phyloP scores from a whole-genome alignment of 2,113 vertebrate genomes.

The Sigmodon hispidus region DNA sequence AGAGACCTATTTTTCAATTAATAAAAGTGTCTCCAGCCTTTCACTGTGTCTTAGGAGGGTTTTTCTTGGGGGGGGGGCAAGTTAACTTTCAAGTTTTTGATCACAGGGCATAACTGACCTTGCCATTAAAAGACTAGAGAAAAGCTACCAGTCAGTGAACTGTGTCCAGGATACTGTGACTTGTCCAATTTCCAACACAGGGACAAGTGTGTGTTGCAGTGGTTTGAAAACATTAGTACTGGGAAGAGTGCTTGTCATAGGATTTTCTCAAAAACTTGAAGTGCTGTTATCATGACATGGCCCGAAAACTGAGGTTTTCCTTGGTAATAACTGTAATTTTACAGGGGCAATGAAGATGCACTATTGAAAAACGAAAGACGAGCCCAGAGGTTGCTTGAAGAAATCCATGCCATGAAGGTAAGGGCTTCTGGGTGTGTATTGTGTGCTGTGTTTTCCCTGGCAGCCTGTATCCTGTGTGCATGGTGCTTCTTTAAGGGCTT shows the following conservation, averaged over 20 bases:
- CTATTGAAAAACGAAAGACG: slow-evolving; percentile 92
- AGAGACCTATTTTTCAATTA: slow-evolving; percentile 42
- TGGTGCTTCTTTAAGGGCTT: slow-evolving; percentile 53
- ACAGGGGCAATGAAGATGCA: slow-evolving; percentile 88
- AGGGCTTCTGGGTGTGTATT: not conserved
- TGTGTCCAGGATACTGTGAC: not conserved
- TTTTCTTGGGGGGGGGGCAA: too few relatives aligned
- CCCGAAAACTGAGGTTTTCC: slow-evolving; percentile 3
- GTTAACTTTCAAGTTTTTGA: too few relatives aligned
- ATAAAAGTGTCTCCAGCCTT: slow-evolving; percentile 35
- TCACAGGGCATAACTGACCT: not conserved
- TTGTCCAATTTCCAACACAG: not conserved
- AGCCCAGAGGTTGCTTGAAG: slow-evolving; percentile 91
- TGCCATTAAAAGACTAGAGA: not conserved
- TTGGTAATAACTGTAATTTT: slow-evolving; percentile 45
- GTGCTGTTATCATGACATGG: not conserved
- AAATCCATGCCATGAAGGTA: slow-evolving; percentile 95
- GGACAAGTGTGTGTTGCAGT: not conserved
- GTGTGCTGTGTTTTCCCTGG: not conserved
- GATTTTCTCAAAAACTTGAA: not conserved
- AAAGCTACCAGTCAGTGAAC: not conserved
- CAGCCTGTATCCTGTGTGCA: not conserved
- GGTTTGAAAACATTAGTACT: not conserved
- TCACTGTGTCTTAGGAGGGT: not conserved
- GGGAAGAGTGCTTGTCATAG: not conserved